phyloP scores from a whole-genome alignment of 2,797 vertebrate genomes.

The Helarctos malayanus region DNA sequence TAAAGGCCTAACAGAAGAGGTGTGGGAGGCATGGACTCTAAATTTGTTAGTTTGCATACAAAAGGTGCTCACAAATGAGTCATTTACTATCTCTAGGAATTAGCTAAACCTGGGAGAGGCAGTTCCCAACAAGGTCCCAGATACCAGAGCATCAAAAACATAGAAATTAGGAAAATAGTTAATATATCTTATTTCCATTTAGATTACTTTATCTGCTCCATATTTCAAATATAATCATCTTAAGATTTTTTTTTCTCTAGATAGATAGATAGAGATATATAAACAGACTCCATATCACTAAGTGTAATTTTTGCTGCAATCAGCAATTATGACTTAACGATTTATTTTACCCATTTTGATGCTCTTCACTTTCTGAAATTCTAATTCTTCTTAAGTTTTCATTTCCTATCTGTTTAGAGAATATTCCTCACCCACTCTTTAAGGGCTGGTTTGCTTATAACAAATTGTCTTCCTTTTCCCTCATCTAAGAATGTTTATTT shows the following conservation, averaged over 20 bases:
- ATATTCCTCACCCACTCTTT: not conserved
- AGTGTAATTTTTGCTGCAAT: not conserved
- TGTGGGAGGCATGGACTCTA: not conserved
- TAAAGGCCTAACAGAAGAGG: not conserved
- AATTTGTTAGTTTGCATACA: not conserved
- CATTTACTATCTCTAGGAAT: not conserved
- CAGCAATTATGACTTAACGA: not conserved
- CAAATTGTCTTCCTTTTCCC: not conserved
- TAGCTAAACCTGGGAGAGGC: not conserved
- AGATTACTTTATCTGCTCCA: not conserved
- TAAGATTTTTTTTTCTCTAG: not conserved
- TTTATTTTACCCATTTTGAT: not conserved
- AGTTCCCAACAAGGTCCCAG: not conserved
- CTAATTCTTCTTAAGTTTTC: not conserved
- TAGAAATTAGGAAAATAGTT: not conserved
- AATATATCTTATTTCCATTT: not conserved
- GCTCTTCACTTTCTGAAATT: not conserved
- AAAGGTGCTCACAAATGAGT: not conserved
- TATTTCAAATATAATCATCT: not conserved
- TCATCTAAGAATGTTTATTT: conserved; percentile 6
- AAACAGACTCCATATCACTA: not conserved
- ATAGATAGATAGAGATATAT: not conserved
- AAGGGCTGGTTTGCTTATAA: not conserved
- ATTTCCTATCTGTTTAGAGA: not conserved
- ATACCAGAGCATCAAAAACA: not conserved